phyloP scores from a whole-genome alignment of 1,140 invertebrate species.

The Drosophila kikkawai region DNA sequence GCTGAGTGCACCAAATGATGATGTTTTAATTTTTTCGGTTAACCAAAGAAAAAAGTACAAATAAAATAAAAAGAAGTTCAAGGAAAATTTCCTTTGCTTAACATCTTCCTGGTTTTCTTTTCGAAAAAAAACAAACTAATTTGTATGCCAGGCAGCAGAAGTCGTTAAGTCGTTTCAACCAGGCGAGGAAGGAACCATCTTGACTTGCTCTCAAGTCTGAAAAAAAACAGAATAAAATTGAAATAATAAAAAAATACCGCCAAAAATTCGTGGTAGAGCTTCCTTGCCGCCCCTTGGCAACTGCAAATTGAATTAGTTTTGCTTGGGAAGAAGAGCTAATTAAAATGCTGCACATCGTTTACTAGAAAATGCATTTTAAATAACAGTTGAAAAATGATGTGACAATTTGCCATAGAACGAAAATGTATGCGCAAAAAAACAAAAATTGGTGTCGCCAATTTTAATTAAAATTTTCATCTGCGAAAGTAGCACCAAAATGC shows the following conservation, averaged over 20 bases:
- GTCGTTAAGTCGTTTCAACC: constrained; percentile 74
- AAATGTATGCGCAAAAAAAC: constrained; percentile 6
- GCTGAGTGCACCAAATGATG: constrained; percentile 80
- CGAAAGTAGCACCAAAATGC: constrained; percentile 5
- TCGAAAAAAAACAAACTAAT: constrained; percentile 54
- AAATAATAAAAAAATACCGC: constrained; percentile 35
- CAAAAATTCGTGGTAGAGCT: constrained; percentile 35
- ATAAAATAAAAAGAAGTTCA: constrained; percentile 55
- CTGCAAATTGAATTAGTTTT: constrained; percentile 72
- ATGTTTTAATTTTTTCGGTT: constrained; percentile 84
- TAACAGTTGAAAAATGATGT: constrained; percentile 63
- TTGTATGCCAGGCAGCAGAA: constrained; percentile 72
- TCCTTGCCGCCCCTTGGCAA: constrained; percentile 2
- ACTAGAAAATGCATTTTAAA: constrained; percentile 76
- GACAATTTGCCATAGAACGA: constrained; percentile 44
- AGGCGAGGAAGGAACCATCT: constrained; percentile 44
- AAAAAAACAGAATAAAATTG: constrained; percentile 15
- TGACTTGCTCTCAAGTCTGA: constrained; percentile 66
- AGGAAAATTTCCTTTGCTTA: constrained; percentile 57
- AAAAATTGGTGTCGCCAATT: constrained; percentile 28
- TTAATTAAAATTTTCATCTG: constrained; percentile 44
- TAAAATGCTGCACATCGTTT: constrained; percentile 78
- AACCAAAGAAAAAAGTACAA: constrained; percentile 56
- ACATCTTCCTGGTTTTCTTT: constrained; percentile 45
- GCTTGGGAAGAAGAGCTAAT: constrained; percentile 54